Evolutionary conservation across 2,888 invertebrate genomes (phyloP).

Genomic region (Lepidocyrtoides sp.): DNA sequence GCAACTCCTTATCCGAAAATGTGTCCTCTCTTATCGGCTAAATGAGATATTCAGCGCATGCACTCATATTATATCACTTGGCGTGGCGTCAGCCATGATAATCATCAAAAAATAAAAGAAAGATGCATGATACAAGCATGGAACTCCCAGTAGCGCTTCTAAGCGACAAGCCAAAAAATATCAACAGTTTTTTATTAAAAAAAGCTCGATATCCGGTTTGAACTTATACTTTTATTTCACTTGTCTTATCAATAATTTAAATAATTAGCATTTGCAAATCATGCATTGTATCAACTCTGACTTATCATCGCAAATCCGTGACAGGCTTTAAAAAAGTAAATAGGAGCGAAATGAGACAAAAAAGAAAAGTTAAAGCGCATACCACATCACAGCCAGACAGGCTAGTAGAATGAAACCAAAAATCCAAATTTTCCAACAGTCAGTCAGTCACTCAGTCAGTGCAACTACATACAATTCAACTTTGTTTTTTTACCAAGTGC

Average conservation of each 20-base stretch:
- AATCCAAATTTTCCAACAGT: conserved; percentile 4
- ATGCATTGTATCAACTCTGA: too few species aligned
- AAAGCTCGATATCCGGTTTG: conserved; percentile 69
- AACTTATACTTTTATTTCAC: conserved; percentile 28
- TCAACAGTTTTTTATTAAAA: neutral
- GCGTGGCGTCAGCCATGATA: too few species aligned
- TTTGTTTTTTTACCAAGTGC: neutral
- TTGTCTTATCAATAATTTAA: too few species aligned
- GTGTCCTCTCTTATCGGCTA: too few species aligned
- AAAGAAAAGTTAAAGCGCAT: neutral
- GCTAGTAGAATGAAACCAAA: neutral
- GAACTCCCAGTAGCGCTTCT: neutral
- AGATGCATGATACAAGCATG: neutral
- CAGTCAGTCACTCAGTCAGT: neutral
- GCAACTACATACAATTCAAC: neutral
- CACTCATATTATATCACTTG: too few species aligned
- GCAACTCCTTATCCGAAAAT: too few species aligned
- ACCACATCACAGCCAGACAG: neutral
- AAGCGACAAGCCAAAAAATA: neutral
- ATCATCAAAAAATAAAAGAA: too few species aligned
- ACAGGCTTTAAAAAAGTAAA: too few species aligned
- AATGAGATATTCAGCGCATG: too few species aligned
- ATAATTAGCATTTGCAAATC: too few species aligned
- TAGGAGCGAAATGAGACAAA: neutral
- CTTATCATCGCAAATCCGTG: too few species aligned